Base-by-base conservation (phyloP, 2,113 vertebrate genomes). In the Daphoenositta chrysoptera region DNA sequence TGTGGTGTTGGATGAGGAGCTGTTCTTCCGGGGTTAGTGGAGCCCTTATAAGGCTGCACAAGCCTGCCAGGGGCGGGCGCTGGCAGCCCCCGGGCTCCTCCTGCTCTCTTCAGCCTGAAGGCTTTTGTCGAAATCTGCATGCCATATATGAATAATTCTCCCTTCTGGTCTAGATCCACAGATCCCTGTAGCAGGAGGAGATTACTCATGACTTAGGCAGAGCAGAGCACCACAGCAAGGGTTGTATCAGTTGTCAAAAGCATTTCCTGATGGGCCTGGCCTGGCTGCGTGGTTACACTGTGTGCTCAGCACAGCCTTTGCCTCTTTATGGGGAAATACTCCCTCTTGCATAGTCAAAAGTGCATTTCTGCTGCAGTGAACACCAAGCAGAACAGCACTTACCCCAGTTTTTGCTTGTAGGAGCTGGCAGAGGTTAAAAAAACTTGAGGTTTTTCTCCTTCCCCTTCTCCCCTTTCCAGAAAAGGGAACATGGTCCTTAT, bases 141-240 rank as follows among this genome's bases (percentile, higher is more conserved):
- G 64, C 95, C 93, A 79, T 94, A 91, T 96, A 92, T 94, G 94
- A 93, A 39, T 94, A 91, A 95, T 91, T 95, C 83, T 91, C 80
- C 91, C 94, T 89, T 80, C 91, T 92, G 87, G 54, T 91, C 51
- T 50, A 30, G 93, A 77, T 80, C 40, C 68, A 2, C 86, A 45
- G 77, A 73, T 87, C 80, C 42, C 89, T 21, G 0, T 44, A 45
- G 64, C 86, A 70, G 93, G n/a, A 79, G 86, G 79, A 66, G 68
- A 72, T 83, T 96, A 79, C 83, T 93, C 80, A 70, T 33, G 68
- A 7, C 54, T 90, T 35, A 65, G 63, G 57, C 82, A 23, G 93
- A 93, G 81, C 91, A 61, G 37, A 73, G 72, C 71, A 21, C 76
- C 16, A 8, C 89, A 70, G 87, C 54, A 39, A 70, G 84, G 65